Base-by-base conservation (phyloP, 2,797 vertebrate genomes). In the Amphiprion clarkii region DNA sequence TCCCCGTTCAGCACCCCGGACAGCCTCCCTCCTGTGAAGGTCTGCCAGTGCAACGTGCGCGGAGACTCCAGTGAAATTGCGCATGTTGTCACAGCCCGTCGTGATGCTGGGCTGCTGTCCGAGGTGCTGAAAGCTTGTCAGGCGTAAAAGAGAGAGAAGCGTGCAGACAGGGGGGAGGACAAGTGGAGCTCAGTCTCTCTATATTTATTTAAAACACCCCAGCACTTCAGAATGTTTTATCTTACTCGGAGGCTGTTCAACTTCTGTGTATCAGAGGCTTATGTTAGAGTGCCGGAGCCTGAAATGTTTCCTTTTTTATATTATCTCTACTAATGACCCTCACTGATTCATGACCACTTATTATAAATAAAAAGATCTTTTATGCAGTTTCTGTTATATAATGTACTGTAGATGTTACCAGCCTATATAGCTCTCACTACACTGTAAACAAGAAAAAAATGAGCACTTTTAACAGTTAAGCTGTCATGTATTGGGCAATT, bases 81-180 rank as follows among this genome's bases (percentile, higher is more conserved):
- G 19, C 48, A 51, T 3, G 36, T 42, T 48, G 42, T 14, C 29
- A 25, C 31, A 2, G 42, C 46, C 11, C 14, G 53, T 25, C 2
- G 21, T 9, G 25, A 42, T 44, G 61, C 51, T n/a, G 25, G 17
- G n/a, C 55, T 60, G 44, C 88, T 86, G 71, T 86, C 85, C 81
- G 39, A 19, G 76, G 88, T 90, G 14, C 89, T 91, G 87, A 89
- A 86, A 40, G 36, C 40, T 49, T 65, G 65, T 73, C 71, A 71
- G 42, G 40, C 36, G 1, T 44, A n/a, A 72, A 53, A 61, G 29
- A 51, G 39, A 42, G 12, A 65, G 49, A 51, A 66, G 64, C 44
- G 60, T 67, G 56, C 49, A 81, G 58, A 54, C 42, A 19, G 52
- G 40, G 53, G 57, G 33, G 33, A 36, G 33, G 33, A 36, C 33